These are phyloP conservation scores for Nicator chloris DNA, from an alignment of 2,113 vertebrate genomes.

Conservation along the genomic window DNA sequence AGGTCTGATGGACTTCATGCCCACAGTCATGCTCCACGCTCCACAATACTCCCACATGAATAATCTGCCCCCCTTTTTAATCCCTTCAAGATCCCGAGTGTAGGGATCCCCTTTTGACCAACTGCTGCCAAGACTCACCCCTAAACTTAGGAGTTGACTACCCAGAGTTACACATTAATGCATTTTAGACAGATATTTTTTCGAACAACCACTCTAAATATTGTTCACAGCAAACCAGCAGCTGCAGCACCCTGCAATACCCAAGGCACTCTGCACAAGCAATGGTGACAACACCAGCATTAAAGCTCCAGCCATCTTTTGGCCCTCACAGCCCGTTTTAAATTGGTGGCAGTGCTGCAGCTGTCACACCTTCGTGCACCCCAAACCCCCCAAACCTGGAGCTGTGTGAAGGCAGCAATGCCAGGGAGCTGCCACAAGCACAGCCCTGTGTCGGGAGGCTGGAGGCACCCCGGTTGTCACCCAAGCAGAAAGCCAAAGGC, in stretches of 20 bases:
- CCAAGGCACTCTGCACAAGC: neutral
- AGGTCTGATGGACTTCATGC: neutral
- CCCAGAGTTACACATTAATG: neutral
- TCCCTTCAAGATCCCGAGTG: neutral
- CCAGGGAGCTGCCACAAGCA: neutral
- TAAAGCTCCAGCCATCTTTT: neutral
- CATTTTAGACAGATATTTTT: neutral
- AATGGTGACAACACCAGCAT: rapidly evolving
- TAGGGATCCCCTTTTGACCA: neutral
- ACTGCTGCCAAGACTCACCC: neutral
- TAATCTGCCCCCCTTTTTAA: neutral
- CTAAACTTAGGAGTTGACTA: neutral
- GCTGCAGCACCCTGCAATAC: neutral
- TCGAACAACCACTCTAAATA: neutral
- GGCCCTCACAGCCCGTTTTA: neutral
- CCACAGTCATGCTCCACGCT: neutral
- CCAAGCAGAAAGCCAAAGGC: neutral
- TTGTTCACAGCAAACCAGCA: neutral
- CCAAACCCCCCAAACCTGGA: neutral
- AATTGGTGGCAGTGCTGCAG: neutral
- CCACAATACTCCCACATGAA: neutral
- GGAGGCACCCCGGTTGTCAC: neutral
- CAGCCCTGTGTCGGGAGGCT: neutral
- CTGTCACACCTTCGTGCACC: neutral
- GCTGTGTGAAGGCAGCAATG: neutral